Evolutionary conservation across 1,140 invertebrate genomes (phyloP).

Genomic region (Hirudo medicinalis): DNA sequence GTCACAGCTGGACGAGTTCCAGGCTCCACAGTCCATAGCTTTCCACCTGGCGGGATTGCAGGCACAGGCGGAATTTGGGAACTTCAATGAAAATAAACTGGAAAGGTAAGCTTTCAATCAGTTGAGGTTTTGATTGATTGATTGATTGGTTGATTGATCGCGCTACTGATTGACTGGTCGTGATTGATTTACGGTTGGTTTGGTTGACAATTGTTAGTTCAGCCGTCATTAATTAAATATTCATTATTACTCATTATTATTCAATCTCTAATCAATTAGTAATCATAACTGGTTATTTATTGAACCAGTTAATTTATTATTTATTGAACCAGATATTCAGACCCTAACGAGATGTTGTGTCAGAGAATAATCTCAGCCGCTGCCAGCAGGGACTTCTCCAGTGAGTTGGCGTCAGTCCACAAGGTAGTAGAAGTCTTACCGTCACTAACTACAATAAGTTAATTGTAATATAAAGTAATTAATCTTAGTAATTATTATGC

Average conservation of each 20-base stretch:
- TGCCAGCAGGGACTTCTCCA: constrained; percentile 15
- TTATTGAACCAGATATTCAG: constrained; percentile 17
- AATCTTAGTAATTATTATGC: no score
- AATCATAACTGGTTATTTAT: no score
- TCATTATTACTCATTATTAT: no score
- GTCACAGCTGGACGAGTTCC: constrained; percentile 75
- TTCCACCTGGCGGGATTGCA: constrained; percentile 82
- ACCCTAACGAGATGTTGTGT: constrained; percentile 18
- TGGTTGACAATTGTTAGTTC: no score
- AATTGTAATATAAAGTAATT: not conserved
- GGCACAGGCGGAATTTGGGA: constrained; percentile 77
- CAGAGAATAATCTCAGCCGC: constrained; percentile 16
- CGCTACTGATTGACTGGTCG: not conserved
- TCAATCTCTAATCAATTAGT: no score
- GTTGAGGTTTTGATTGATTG: not conserved
- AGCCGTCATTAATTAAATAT: no score
- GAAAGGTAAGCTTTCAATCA: constrained; percentile 27
- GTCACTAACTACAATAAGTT: not conserved
- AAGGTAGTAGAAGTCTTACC: constrained; percentile 3
- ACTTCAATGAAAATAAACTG: constrained; percentile 54
- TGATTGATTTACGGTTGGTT: not conserved
- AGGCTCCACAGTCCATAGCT: constrained; percentile 82
- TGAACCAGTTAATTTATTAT: no score
- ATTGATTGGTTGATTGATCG: not conserved
- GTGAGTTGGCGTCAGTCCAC: constrained; percentile 19